Conservation (phyloP, 2,888 invertebrate species). For the Lamellibrachia satsuma region DNA sequence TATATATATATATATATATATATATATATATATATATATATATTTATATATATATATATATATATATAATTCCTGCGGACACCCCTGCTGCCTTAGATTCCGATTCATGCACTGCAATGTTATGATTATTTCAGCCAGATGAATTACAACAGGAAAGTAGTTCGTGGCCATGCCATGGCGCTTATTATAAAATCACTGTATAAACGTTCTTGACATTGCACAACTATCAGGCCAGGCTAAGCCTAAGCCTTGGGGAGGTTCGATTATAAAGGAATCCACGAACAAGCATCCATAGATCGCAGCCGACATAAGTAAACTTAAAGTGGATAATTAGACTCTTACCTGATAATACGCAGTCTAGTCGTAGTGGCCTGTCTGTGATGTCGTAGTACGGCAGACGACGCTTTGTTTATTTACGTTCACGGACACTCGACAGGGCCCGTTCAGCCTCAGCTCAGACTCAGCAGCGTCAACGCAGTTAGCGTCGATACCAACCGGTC, state of each 20-base stretch:
- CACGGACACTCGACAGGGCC: neutral
- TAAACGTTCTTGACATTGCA: no score
- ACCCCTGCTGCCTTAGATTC: no score
- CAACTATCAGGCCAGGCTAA: no score
- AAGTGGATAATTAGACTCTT: neutral
- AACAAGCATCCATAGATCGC: neutral
- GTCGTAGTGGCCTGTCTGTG: neutral
- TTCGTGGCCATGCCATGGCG: no score
- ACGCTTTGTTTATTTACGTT: neutral
- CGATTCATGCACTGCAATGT: no score
- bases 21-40: no score
- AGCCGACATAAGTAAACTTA: neutral
- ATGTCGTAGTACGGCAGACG: neutral
- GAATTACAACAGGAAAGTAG: no score
- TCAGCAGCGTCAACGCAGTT: neutral
- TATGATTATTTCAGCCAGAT: no score
- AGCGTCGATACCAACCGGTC: neutral
- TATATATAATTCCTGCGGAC: no score
- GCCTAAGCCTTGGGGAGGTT: neutral
- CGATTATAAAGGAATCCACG: neutral
- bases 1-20: no score
- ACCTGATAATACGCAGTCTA: neutral
- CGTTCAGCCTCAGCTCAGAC: neutral
- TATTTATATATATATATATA: no score
- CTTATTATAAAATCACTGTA: no score